These are phyloP conservation scores for Lasius fuliginosus DNA, from an alignment of 2,888 invertebrate genomes.

Conservation along the genomic window DNA sequence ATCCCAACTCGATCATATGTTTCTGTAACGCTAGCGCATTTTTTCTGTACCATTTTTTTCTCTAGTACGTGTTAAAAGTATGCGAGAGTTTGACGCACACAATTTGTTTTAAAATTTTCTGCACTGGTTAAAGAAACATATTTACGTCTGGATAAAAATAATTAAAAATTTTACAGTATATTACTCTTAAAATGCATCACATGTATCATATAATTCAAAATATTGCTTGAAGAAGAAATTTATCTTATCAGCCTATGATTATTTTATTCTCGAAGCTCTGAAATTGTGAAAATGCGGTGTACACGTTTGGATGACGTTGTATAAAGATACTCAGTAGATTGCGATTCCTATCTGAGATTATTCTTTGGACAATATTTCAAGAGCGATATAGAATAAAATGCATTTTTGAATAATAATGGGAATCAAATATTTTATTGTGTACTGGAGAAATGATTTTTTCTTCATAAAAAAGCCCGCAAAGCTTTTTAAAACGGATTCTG, in stretches of 20 bases:
- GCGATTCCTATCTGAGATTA: background rate
- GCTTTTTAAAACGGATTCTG: background rate
- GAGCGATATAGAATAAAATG: background rate
- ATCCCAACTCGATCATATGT: conserved; percentile 3
- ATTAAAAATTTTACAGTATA: background rate
- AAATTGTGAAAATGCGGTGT: background rate
- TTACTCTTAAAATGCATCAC: background rate
- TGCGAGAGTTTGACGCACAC: too few relatives aligned
- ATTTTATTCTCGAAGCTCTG: background rate
- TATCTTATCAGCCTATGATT: background rate
- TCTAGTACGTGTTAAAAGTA: background rate
- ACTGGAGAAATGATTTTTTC: background rate
- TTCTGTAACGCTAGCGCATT: conserved; percentile 1
- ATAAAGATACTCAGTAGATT: background rate
- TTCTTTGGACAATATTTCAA: background rate
- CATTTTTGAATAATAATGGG: background rate
- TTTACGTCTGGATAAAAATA: background rate
- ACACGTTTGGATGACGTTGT: background rate
- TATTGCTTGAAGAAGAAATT: background rate
- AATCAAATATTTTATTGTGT: background rate
- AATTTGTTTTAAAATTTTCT: conserved; percentile 4
- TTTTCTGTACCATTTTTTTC: conserved; percentile 1
- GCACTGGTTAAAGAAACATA: background rate
- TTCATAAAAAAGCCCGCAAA: background rate
- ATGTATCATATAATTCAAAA: background rate